Percentiles rank a stretch among this genome's conserved stretches.
Conservation (phyloP, 2,797 vertebrate species). For the Dromococcyx pavoninus region DNA sequence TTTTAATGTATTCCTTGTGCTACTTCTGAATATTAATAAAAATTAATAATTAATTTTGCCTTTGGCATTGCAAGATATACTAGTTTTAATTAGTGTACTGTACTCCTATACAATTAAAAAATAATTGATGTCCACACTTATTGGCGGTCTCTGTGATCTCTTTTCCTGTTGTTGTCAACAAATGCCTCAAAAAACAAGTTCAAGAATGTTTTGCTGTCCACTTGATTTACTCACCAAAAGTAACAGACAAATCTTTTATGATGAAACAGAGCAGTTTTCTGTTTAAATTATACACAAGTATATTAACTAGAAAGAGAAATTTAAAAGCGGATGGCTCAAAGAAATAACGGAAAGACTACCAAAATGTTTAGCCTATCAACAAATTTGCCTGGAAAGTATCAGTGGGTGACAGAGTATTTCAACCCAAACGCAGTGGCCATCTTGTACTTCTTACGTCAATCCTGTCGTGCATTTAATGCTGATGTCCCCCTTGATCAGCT, state of each 20-base stretch:
- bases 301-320: constrained; percentile 80
- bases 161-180: constrained; percentile 95
- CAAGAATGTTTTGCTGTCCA: constrained; percentile 81
- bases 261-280: constrained; percentile 87
- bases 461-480: constrained; percentile 62
- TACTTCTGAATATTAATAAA: constrained; percentile 99
- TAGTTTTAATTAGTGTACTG: constrained; percentile 99
- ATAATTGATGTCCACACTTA: constrained; percentile 98
- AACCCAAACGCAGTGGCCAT: constrained; percentile 52
- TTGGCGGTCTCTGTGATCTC: constrained; percentile 91
- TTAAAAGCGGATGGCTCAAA: constrained; percentile 77
- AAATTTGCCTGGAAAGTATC: constrained; percentile 72
- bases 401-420: constrained; percentile 53
- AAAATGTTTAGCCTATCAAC: constrained; percentile 76
- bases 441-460: constrained; percentile 70
- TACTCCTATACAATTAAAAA: constrained; percentile 99
- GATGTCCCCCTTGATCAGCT: constrained; percentile 67
- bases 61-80: constrained; percentile 99
- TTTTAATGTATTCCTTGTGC: constrained; percentile 99
- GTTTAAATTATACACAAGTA: constrained; percentile 81
- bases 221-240: constrained; percentile 79
- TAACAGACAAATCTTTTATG: constrained; percentile 83
- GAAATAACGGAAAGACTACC: constrained; percentile 75
- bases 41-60: constrained; percentile 99
- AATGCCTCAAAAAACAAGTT: constrained; percentile 80